Evolutionary conservation across 2,888 invertebrate genomes (phyloP).

Genomic region (Leucania comma): DNA sequence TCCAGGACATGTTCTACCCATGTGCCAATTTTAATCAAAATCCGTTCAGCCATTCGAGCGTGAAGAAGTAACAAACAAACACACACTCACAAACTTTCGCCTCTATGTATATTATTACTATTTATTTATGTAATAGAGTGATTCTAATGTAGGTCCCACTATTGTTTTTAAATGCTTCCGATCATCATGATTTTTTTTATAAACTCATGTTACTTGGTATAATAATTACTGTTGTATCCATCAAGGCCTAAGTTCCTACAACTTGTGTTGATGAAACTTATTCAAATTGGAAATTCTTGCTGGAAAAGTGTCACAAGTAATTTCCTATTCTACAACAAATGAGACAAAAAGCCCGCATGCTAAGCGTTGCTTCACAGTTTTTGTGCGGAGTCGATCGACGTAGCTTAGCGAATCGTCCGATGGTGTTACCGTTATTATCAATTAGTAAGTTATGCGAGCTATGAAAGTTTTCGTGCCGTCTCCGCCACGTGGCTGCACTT

Average conservation of each 20-base stretch:
- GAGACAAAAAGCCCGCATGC: constrained; percentile 30
- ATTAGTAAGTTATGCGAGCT: constrained; percentile 58
- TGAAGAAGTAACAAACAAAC: too few species aligned
- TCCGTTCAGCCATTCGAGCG: too few species aligned
- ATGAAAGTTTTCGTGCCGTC: constrained; percentile 56
- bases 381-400: constrained; percentile 31
- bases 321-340: constrained; percentile 32
- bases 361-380: constrained; percentile 30
- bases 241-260: background rate
- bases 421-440: constrained; percentile 49
- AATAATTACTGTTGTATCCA: too few species aligned
- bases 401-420: constrained; percentile 32
- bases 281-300: constrained; percentile 33
- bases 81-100: too few species aligned
- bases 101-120: too few species aligned
- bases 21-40: too few species aligned
- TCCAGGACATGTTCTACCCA: too few species aligned
- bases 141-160: too few species aligned
- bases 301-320: constrained; percentile 42
- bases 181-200: background rate
- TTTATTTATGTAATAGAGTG: too few species aligned
- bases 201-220: background rate
- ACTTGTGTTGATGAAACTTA: background rate
- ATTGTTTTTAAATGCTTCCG: too few species aligned
- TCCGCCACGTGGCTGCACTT: constrained; percentile 15